Evolutionary conservation across 2,888 invertebrate species (phyloP).

Genomic region (Drosophila paramelanica): DNA sequence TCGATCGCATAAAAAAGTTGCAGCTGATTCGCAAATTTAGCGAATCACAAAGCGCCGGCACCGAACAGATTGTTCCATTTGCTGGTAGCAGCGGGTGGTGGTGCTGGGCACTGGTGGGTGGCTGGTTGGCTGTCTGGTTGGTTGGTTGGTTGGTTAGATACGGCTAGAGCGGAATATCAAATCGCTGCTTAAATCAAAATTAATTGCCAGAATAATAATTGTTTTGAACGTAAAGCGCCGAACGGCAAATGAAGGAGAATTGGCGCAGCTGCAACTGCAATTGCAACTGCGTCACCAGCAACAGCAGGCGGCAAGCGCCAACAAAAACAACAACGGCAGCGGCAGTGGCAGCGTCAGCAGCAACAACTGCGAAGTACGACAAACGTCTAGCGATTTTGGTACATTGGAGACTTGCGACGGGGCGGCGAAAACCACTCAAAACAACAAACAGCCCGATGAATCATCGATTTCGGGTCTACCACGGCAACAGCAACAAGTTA

Average conservation of each 20-base stretch:
- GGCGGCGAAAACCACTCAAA: constrained; percentile 65
- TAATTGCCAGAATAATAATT: constrained; percentile 83
- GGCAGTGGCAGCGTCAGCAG: constrained; percentile 7
- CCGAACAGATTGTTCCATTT: constrained; percentile 32
- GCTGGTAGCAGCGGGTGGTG: constrained; percentile 55
- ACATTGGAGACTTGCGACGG: constrained; percentile 36
- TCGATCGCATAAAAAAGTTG: constrained; percentile 37
- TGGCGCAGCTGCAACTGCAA: constrained; percentile 74
- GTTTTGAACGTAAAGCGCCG: constrained; percentile 76
- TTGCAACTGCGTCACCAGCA: constrained; percentile 68
- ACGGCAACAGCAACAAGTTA: constrained; percentile 33
- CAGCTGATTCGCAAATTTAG: constrained; percentile 57
- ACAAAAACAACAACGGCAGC: constrained; percentile 39
- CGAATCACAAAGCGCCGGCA: constrained; percentile 60
- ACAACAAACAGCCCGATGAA: constrained; percentile 77
- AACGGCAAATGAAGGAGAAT: constrained; percentile 70
- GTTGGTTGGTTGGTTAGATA: constrained; percentile 21
- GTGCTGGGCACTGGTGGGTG: constrained; percentile 30
- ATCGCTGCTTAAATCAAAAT: constrained; percentile 82
- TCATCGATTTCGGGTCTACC: constrained; percentile 73
- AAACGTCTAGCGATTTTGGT: constrained; percentile 72
- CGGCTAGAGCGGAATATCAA: constrained; percentile 67
- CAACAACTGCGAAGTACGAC: constrained; percentile 51
- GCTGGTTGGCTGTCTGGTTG: neutral
- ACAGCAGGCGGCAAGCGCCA: constrained; percentile 77